Evolutionary conservation across 2,888 invertebrate species (phyloP).

Genomic region (Escarpia spicata): DNA sequence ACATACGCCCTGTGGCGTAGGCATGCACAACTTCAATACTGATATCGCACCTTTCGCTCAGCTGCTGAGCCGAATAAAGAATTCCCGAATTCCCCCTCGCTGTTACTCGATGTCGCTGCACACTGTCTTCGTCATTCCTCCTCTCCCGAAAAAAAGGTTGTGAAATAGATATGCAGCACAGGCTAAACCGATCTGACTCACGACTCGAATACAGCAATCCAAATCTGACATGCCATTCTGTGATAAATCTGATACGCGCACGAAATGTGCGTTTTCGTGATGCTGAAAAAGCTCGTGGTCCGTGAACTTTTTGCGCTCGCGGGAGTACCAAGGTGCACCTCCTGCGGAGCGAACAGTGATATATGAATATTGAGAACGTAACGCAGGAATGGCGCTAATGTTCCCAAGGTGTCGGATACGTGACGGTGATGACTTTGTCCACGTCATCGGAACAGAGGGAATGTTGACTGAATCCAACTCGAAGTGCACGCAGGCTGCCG

Average conservation of each 20-base stretch:
- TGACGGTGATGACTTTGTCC: not conserved
- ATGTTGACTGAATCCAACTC: not conserved
- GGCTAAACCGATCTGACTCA: not conserved
- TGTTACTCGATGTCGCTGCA: not conserved
- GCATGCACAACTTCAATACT: not conserved
- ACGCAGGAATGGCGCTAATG: not conserved
- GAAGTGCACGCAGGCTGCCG: not conserved
- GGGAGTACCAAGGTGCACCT: not conserved
- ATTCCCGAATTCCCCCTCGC: not conserved
- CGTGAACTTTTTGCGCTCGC: conserved; percentile 16
- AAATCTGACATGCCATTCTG: not conserved
- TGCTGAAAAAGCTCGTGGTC: not conserved
- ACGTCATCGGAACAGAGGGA: not conserved
- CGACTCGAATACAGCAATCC: not conserved
- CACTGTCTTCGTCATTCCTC: not conserved
- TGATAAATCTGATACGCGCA: not conserved
- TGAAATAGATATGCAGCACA: not conserved
- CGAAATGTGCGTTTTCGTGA: not conserved
- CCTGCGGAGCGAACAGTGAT: not conserved
- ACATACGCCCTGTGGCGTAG: not conserved
- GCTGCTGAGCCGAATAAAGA: not conserved
- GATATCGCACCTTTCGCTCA: not conserved
- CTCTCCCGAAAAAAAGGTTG: not conserved
- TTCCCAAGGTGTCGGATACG: not conserved
- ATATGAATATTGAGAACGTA: not conserved